Conservation (phyloP, 2,888 invertebrate genomes). For the Epinotia bilunana region DNA sequence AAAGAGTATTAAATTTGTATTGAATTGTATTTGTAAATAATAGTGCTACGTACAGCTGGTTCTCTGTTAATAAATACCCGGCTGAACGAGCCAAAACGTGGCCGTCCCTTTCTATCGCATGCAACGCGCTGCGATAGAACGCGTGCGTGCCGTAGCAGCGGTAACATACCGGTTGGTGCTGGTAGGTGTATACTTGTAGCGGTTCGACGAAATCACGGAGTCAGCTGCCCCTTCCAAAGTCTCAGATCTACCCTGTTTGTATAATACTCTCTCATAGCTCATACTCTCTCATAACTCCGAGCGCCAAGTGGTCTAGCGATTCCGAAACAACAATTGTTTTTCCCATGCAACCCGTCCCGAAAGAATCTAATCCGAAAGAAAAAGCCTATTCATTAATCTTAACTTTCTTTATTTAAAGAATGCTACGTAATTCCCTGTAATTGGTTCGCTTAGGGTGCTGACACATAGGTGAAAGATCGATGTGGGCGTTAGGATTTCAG, state of each 20-base stretch:
- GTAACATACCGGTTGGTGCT: no score
- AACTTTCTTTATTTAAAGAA: constrained; percentile 36
- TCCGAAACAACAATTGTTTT: constrained; percentile 5
- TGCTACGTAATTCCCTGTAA: constrained; percentile 40
- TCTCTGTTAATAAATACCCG: no score
- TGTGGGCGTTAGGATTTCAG: not conserved
- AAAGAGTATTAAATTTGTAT: no score
- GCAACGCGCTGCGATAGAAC: no score
- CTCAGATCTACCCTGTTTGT: not conserved
- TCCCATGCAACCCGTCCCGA: not conserved
- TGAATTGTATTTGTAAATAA: no score
- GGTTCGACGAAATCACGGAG: no score
- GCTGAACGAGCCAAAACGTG: no score
- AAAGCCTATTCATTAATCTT: constrained; percentile 37
- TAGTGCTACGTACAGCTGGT: no score
- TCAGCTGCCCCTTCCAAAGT: no score
- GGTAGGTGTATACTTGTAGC: no score
- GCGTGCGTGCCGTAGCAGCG: no score
- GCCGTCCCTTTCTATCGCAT: no score
- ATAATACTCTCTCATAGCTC: not conserved
- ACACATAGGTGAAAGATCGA: constrained; percentile 4
- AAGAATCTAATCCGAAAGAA: constrained; percentile 13
- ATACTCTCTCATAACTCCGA: not conserved
- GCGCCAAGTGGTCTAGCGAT: not conserved
- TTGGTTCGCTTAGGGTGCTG: constrained; percentile 27